A percentile compares a stretch with the other conserved stretches of the same genome.
These are phyloP conservation scores for Ctenosaura bakeri DNA, from an alignment of 2,797 vertebrate genomes.

Conservation along the genomic window DNA sequence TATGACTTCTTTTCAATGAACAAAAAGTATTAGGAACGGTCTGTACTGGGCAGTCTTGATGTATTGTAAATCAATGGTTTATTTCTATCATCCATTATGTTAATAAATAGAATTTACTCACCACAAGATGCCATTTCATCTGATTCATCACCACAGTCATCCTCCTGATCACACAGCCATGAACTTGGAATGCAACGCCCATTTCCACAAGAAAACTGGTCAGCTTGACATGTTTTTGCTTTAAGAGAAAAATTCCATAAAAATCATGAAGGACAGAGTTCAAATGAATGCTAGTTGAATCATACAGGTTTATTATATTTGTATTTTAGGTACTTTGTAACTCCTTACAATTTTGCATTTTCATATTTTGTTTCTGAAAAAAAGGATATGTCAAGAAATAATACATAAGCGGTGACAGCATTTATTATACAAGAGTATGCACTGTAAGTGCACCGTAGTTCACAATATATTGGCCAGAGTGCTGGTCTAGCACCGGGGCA, in stretches of 20 bases:
- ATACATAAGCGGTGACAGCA: background rate
- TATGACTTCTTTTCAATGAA: background rate
- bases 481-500: background rate
- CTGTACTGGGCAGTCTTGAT: background rate
- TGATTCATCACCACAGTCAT: slow-evolving; percentile 94
- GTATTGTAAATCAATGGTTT: background rate
- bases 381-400: background rate
- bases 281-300: slow-evolving; percentile 20
- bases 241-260: slow-evolving; percentile 66
- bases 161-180: slow-evolving; percentile 95
- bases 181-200: slow-evolving; percentile 92
- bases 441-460: background rate
- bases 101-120: slow-evolving; percentile 73
- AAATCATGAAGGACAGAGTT: slow-evolving; percentile 54
- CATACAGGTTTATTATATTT: background rate
- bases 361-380: background rate
- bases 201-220: slow-evolving; percentile 93
- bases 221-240: slow-evolving; percentile 92
- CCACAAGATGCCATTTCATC: slow-evolving; percentile 92
- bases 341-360: slow-evolving; percentile 1
- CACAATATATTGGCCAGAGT: background rate
- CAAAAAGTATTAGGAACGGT: background rate
- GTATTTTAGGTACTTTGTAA: too few relatives aligned
- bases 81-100: background rate
- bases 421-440: background rate